A percentile compares a stretch with the other conserved stretches of the same genome.
Evolutionary conservation across 2,113 vertebrate genomes (phyloP).

Genomic region (Anarrhichthys ocellatus): DNA sequence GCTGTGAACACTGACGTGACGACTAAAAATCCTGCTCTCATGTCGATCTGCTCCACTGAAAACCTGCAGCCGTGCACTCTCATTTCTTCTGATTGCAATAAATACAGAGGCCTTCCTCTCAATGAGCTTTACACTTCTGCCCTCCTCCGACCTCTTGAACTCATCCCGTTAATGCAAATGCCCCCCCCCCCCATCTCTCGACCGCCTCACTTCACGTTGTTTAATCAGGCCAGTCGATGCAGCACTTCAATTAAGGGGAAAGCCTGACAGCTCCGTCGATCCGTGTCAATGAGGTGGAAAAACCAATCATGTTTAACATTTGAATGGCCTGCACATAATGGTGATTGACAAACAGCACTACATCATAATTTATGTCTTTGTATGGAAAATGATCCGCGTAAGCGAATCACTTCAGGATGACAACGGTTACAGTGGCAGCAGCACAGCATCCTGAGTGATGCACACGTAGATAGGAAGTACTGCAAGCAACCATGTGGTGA

Average conservation of each 20-base stretch:
- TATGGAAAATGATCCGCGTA: background rate
- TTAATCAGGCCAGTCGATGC: conserved; percentile 37
- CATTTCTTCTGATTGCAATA: conserved; percentile 1
- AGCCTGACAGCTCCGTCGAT: conserved; percentile 5
- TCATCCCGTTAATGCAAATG: conserved; percentile 35
- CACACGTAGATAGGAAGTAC: background rate
- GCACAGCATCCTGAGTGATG: conserved; percentile 5
- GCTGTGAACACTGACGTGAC: background rate
- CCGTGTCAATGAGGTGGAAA: conserved; percentile 37
- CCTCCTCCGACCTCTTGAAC: conserved; percentile 23
- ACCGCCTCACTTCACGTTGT: conserved; percentile 22
- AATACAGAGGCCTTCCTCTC: conserved; percentile 5
- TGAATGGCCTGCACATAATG: conserved; percentile 45
- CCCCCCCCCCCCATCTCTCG: background rate
- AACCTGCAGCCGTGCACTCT: background rate
- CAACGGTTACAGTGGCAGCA: background rate
- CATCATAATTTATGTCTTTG: conserved; percentile 3
- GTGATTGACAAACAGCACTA: conserved; percentile 26
- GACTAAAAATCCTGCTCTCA: background rate
- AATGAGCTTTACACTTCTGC: conserved; percentile 15
- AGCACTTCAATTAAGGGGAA: conserved; percentile 37
- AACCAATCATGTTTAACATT: conserved; percentile 45
- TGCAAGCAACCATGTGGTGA: background rate
- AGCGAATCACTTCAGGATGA: background rate
- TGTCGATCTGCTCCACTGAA: conserved; percentile 6